A percentile compares a stretch with the other conserved stretches of the same genome.
These are phyloP conservation scores for Choristoneura rosaceana DNA, from an alignment of 2,888 invertebrate species.

Conservation along the genomic window DNA sequence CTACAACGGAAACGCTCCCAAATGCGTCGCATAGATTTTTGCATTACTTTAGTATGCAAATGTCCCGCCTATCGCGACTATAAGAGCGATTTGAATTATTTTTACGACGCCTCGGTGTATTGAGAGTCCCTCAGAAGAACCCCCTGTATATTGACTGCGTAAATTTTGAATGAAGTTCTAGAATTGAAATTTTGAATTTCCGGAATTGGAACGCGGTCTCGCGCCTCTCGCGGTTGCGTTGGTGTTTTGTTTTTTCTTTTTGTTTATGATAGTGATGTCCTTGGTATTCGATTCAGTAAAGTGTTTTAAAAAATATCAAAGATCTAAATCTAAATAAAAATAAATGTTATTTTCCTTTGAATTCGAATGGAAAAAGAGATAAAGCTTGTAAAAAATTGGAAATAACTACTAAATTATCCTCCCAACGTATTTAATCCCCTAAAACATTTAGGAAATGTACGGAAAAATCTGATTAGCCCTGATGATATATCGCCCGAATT, in stretches of 20 bases:
- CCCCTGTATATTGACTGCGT: conserved; percentile 68
- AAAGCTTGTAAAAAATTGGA: conserved; percentile 37
- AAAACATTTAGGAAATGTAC: conserved; percentile 70
- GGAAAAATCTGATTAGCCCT: conserved; percentile 78
- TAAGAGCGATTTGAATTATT: conserved; percentile 86
- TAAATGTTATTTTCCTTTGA: neutral
- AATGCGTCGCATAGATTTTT: conserved; percentile 82
- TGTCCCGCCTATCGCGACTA: conserved; percentile 79
- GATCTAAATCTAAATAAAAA: no score
- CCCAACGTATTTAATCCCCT: conserved; percentile 69
- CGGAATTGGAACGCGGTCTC: conserved; percentile 46
- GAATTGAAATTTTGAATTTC: conserved; percentile 57
- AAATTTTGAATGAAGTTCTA: conserved; percentile 73
- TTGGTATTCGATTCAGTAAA: no score
- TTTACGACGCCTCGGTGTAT: conserved; percentile 85
- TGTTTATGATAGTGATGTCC: neutral
- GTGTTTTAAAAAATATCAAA: no score
- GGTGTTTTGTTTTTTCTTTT: conserved; percentile 23
- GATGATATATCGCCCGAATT: conserved; percentile 82
- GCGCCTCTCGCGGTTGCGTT: conserved; percentile 23
- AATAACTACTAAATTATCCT: conserved; percentile 63
- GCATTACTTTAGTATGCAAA: conserved; percentile 86
- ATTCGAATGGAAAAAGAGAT: neutral
- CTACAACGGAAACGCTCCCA: conserved; percentile 62
- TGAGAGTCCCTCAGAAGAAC: conserved; percentile 76